These are phyloP conservation scores for Ceratitis capitata DNA, from an alignment of 1,140 invertebrate genomes.

Conservation along the genomic window DNA sequence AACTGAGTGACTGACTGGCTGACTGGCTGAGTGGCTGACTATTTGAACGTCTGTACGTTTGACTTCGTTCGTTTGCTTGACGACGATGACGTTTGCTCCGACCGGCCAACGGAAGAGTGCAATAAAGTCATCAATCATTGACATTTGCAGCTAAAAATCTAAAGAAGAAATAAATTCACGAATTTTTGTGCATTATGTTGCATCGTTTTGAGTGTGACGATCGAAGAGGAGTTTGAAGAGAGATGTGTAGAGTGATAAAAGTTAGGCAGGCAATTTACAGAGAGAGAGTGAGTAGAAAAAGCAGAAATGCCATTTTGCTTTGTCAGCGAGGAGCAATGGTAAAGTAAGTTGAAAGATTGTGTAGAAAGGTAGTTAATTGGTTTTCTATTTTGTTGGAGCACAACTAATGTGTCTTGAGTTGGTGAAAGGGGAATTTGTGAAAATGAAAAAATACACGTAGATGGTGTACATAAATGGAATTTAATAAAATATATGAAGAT, in stretches of 20 bases:
- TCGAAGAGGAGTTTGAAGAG: too few relatives aligned
- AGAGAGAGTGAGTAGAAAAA: background rate
- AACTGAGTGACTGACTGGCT: background rate
- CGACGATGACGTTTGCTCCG: background rate
- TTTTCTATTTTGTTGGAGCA: too few relatives aligned
- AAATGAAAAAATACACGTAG: too few relatives aligned
- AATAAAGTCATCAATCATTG: constrained; percentile 65
- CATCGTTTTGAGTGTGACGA: background rate
- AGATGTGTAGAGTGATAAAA: background rate
- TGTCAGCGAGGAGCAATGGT: background rate
- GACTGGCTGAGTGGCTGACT: background rate
- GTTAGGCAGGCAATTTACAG: background rate
- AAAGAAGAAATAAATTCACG: background rate
- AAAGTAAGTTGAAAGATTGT: background rate
- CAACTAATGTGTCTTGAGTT: background rate
- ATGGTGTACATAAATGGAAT: too few relatives aligned
- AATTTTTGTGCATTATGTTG: background rate
- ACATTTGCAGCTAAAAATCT: constrained; percentile 55
- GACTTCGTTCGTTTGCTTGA: background rate
- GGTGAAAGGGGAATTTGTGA: background rate
- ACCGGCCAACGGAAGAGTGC: constrained; percentile 39
- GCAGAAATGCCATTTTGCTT: background rate
- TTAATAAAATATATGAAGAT: too few relatives aligned
- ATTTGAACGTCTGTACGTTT: too few relatives aligned
- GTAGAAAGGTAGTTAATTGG: too few relatives aligned